Percentiles rank a stretch among this genome's conserved stretches.
Evolutionary conservation across 2,113 vertebrate genomes (phyloP).

Genomic region (Azemiops feae): DNA sequence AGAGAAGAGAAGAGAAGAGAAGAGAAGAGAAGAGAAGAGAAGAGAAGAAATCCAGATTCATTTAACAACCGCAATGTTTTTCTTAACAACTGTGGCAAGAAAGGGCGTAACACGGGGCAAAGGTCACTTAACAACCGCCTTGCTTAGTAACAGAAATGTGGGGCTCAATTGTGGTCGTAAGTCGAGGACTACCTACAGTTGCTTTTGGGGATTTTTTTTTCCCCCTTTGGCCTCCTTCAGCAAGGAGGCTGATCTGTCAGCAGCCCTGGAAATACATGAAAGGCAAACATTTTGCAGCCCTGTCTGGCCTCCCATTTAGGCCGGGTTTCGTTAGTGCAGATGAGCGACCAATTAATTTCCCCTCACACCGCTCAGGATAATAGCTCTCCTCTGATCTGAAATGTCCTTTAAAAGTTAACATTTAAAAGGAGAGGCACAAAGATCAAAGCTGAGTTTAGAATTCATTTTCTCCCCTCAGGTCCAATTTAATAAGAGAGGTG

Average conservation of each 20-base stretch:
- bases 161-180: too few species aligned
- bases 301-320: neutral
- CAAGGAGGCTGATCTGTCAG: neutral
- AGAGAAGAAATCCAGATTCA: too few species aligned
- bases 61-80: too few species aligned
- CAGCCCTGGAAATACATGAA: neutral
- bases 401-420: neutral
- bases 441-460: constrained; percentile 55
- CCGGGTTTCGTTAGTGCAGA: constrained; percentile 27
- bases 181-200: neutral
- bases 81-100: too few species aligned
- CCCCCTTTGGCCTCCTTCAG: neutral
- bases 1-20: too few species aligned
- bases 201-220: neutral
- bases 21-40: too few species aligned
- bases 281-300: neutral
- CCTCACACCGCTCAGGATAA: constrained; percentile 39
- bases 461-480: constrained; percentile 24
- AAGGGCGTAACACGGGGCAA: too few species aligned
- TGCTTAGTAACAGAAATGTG: too few species aligned
- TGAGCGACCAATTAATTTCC: constrained; percentile 48
- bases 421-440: constrained; percentile 52
- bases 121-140: too few species aligned
- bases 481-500: constrained; percentile 48
- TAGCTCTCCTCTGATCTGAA: constrained; percentile 35